A percentile compares a stretch with the other conserved stretches of the same genome.
Evolutionary conservation across 2,888 invertebrate genomes (phyloP).

Genomic region (Drosophila austrosaltans): DNA sequence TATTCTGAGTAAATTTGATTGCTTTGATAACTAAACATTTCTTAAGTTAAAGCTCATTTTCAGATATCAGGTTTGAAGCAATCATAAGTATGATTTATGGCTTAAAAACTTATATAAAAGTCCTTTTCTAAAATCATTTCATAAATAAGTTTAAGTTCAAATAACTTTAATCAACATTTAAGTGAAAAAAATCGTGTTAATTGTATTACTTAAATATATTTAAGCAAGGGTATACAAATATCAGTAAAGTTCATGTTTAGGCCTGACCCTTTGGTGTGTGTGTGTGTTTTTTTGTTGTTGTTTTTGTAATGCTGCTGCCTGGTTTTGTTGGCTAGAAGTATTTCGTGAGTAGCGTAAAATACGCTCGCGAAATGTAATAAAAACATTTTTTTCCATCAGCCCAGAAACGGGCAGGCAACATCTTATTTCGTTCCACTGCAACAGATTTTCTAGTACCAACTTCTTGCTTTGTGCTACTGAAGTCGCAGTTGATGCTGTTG

Average conservation of each 20-base stretch:
- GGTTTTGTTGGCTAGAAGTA: conserved; percentile 68
- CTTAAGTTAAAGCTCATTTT: too few relatives aligned
- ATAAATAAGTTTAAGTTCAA: too few relatives aligned
- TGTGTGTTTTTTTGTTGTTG: too few relatives aligned
- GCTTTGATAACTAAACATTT: too few relatives aligned
- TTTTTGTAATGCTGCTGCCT: conserved; percentile 36
- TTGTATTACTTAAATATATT: too few relatives aligned
- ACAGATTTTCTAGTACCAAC: conserved; percentile 66
- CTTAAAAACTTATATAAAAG: too few relatives aligned
- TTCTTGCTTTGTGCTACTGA: conserved; percentile 58
- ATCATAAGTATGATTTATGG: too few relatives aligned
- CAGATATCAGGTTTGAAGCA: too few relatives aligned
- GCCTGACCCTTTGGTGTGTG: neutral
- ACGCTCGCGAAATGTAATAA: conserved; percentile 82
- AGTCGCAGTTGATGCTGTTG: conserved; percentile 12
- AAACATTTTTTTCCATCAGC: conserved; percentile 79
- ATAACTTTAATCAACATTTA: too few relatives aligned
- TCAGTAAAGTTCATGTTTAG: neutral
- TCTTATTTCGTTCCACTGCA: conserved; percentile 62
- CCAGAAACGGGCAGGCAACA: conserved; percentile 48
- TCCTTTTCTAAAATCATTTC: too few relatives aligned
- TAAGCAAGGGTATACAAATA: neutral
- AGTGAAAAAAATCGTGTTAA: too few relatives aligned
- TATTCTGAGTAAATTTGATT: too few relatives aligned
- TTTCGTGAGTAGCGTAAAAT: conserved; percentile 77